Conservation (phyloP, 2,113 vertebrate genomes). For the Gnathonemus echidnorhynchus region DNA sequence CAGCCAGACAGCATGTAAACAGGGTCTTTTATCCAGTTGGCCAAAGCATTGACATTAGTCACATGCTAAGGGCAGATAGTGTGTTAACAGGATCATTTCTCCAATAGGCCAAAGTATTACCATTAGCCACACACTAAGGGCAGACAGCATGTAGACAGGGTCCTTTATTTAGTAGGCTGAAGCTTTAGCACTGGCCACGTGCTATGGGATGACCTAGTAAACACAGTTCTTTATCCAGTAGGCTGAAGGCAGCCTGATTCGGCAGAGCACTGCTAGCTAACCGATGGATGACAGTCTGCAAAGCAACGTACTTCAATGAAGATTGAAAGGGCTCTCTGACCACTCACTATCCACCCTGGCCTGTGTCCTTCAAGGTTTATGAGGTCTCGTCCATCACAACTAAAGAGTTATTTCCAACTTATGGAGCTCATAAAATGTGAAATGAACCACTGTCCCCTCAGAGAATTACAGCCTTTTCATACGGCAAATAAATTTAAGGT, state of each 20-base stretch:
- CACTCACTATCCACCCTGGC: neutral
- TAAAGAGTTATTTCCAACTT: neutral
- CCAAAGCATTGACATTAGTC: neutral
- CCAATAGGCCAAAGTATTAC: neutral
- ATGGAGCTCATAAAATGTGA: slow-evolving; percentile 19
- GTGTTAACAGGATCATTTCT: neutral
- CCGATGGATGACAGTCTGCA: neutral
- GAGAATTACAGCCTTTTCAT: slow-evolving; percentile 13
- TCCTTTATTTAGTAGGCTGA: neutral
- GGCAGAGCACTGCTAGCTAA: neutral
- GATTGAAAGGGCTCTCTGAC: neutral
- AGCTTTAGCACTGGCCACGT: neutral
- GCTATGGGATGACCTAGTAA: neutral
- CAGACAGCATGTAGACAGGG: neutral
- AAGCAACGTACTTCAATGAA: neutral
- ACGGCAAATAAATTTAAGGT: neutral
- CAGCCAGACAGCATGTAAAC: neutral
- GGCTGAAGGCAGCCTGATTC: neutral
- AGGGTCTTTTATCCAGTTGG: neutral
- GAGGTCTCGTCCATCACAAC: slow-evolving; percentile 9
- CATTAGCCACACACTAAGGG: neutral
- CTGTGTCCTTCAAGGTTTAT: neutral
- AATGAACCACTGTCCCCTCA: slow-evolving; percentile 4
- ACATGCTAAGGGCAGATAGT: neutral
- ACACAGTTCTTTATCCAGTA: neutral